These are phyloP conservation scores for Sakesphorus luctuosus DNA, from an alignment of 2,113 vertebrate genomes.

Conservation along the genomic window DNA sequence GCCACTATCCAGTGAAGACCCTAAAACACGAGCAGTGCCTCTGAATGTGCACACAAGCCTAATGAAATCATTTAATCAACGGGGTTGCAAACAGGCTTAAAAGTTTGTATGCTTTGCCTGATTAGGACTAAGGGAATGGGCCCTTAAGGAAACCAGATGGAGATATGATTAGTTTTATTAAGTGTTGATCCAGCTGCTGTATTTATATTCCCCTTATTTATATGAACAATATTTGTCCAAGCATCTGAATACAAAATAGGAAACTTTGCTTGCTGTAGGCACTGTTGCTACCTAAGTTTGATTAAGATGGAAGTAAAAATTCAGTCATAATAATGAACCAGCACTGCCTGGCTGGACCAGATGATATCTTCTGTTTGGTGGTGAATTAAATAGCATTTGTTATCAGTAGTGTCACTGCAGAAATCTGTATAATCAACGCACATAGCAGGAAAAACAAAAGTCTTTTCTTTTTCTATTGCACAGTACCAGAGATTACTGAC, in stretches of 20 bases:
- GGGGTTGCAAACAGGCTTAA: constrained; percentile 30
- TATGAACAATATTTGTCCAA: constrained; percentile 59
- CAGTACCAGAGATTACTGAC: constrained; percentile 74
- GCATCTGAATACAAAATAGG: constrained; percentile 39
- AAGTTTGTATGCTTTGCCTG: constrained; percentile 51
- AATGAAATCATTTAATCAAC: constrained; percentile 66
- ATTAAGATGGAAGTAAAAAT: constrained; percentile 40
- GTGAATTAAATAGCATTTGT: constrained; percentile 8
- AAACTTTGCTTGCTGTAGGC: constrained; percentile 31
- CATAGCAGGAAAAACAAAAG: not conserved
- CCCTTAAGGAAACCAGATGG: constrained; percentile 51
- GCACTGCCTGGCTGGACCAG: not conserved
- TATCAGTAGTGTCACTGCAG: not conserved
- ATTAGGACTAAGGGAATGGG: constrained; percentile 56
- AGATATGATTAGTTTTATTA: constrained; percentile 67
- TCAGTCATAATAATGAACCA: not conserved
- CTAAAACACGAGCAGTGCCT: not conserved
- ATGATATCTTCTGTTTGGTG: not conserved
- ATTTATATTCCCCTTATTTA: constrained; percentile 58
- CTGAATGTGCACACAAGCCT: not conserved
- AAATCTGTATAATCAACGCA: not conserved
- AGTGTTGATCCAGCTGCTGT: constrained; percentile 58
- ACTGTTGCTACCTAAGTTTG: not conserved
- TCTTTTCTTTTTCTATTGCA: not conserved
- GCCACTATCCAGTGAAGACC: not conserved